Evolutionary conservation across 2,113 vertebrate genomes (phyloP), one percentile per base, ranked within the genome.

Genomic region (Heptranchias perlo): DNA sequence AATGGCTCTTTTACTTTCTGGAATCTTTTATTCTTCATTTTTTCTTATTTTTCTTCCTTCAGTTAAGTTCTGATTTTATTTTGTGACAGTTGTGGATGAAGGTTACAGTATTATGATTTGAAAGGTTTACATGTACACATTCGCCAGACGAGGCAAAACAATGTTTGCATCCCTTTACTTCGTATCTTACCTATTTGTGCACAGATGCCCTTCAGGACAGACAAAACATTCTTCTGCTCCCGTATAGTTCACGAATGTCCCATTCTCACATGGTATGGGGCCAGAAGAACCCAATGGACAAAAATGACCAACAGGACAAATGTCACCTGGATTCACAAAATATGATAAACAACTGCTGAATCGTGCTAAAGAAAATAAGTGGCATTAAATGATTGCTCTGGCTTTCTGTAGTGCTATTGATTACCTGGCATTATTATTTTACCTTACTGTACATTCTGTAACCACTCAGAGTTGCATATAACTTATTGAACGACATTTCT

Each of bases 291-390:
- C 89, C 89, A 39, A 23, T 23, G 89, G 89, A 39, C 89, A 93
- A 93, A 64, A 93, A 44, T 93, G n/a, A 13, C 89, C 89, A 21
- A 62, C 58, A 93, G 89, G 89, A 93, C 89, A 93, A 93, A 93
- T 39, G n/a, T 93, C 89, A 93, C 89, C 89, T 93, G 58, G n/a
- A 93, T 62, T 93, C 89, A 93, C 52, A 58, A 14, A 58, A 91
- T 21, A 58, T 35, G 31, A 25, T 13, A 49, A 89, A 31, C 86
- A 89, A 52, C 49, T 28, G 8, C 25, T 89, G 47, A 89, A 58
- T 58, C 25, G 31, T 35, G 87, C 2, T 76, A 4, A 61, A 58
- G 52, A 91, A 54, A 89, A 31, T 11, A 35, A 3, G 3, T 3
- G 4, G 8, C 10, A 54, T 54, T 35, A 54, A 76, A 31, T 54